These are phyloP conservation scores for Catostylus mosaicus DNA, from an alignment of 30 jellyfish, hydroid and myxozoan species.

Conservation along the genomic window DNA sequence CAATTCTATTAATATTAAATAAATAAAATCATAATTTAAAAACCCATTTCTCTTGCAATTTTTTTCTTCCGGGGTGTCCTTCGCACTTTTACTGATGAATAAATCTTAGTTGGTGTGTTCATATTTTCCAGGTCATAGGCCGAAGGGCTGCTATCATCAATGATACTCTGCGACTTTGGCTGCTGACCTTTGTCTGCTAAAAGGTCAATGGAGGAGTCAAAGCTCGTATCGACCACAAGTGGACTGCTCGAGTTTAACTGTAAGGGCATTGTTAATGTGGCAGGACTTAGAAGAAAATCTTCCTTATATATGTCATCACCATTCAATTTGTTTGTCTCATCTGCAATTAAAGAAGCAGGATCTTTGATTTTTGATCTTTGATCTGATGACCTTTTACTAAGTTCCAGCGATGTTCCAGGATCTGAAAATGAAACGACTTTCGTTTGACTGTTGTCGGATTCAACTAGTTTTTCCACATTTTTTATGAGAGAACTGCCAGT, in stretches of 20 bases:
- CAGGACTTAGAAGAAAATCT: neutral
- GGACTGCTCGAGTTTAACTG: neutral
- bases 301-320: neutral
- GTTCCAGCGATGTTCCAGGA: too few species aligned
- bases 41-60: conserved; percentile 50
- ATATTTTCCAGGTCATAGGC: neutral
- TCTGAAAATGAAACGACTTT: too few species aligned
- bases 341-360: too few species aligned
- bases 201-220: neutral
- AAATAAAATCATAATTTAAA: conserved; percentile 7
- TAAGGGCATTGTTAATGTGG: neutral
- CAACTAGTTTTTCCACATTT: too few species aligned
- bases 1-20: too few species aligned
- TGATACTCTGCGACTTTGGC: neutral
- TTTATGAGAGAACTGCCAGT: too few species aligned
- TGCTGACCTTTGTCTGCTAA: neutral
- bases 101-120: neutral
- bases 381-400: too few species aligned
- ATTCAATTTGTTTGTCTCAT: too few species aligned
- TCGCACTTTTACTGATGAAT: conserved; percentile 4
- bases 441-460: too few species aligned
- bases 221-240: neutral
- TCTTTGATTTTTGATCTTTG: too few species aligned
- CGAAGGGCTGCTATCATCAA: neutral
- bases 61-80: conserved; percentile 57